Percentiles rank a stretch among this genome's conserved stretches.
Conservation (phyloP, 2,797 vertebrate genomes). For the Chelon labrosus region DNA sequence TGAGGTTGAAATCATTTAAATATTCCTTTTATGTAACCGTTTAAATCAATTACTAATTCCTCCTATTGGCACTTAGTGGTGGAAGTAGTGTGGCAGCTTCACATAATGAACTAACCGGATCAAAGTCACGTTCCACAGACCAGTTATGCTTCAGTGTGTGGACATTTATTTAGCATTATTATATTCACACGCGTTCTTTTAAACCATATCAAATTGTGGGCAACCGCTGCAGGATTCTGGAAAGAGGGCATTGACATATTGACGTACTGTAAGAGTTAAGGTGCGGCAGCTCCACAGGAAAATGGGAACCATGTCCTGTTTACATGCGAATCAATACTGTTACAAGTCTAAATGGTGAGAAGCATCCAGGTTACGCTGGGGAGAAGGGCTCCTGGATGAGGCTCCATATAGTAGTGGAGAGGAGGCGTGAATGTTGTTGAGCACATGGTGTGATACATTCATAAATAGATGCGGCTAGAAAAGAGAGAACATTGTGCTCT, state of each 20-base stretch:
- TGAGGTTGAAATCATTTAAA: neutral
- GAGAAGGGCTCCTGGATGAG: slow-evolving; percentile 31
- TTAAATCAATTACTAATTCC: neutral
- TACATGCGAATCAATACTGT: slow-evolving; percentile 72
- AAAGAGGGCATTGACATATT: slow-evolving; percentile 55
- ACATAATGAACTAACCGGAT: too few relatives aligned
- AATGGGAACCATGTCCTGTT: slow-evolving; percentile 64
- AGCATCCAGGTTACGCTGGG: slow-evolving; percentile 58
- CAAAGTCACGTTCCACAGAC: accelerated
- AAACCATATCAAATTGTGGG: slow-evolving; percentile 45
- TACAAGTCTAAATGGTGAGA: slow-evolving; percentile 68
- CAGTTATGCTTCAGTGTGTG: neutral
- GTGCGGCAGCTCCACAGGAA: slow-evolving; percentile 54
- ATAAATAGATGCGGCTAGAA: slow-evolving; percentile 31
- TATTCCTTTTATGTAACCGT: neutral
- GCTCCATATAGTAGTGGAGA: slow-evolving; percentile 14
- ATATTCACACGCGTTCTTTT: slow-evolving; percentile 39
- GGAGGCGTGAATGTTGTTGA: slow-evolving; percentile 16
- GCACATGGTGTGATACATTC: slow-evolving; percentile 29
- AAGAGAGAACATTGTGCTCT: slow-evolving; percentile 51
- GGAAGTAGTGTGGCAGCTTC: too few relatives aligned
- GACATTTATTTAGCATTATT: neutral
- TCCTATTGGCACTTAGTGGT: neutral
- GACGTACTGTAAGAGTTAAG: slow-evolving; percentile 67
- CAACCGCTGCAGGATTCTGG: slow-evolving; percentile 20